These are phyloP conservation scores for Rostratula benghalensis DNA, from an alignment of 2,113 vertebrate species.

Conservation along the genomic window DNA sequence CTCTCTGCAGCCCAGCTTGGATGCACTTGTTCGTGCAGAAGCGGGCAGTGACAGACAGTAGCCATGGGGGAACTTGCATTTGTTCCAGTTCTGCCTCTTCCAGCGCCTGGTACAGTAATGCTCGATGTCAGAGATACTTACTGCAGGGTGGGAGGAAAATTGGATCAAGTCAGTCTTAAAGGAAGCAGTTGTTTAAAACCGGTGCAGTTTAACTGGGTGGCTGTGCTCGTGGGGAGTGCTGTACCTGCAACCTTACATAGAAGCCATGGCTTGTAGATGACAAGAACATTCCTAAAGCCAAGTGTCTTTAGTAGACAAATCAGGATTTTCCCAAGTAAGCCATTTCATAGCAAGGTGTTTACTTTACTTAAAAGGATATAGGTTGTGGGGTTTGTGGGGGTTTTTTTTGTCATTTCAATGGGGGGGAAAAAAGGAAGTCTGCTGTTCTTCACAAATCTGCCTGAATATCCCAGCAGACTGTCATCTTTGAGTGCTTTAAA, in stretches of 20 bases:
- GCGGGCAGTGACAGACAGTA: constrained; percentile 63
- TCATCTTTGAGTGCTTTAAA: neutral
- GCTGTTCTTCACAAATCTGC: neutral
- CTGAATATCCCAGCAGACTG: neutral
- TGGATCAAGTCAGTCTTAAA: constrained; percentile 17
- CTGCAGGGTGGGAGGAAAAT: neutral
- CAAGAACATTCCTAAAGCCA: neutral
- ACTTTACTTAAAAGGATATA: neutral
- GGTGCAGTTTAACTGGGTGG: neutral
- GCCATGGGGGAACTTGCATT: constrained; percentile 53
- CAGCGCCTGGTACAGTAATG: neutral
- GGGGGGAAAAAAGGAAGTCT: neutral
- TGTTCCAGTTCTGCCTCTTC: constrained; percentile 69
- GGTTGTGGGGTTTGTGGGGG: no score
- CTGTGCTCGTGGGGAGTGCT: neutral
- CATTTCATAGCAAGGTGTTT: neutral
- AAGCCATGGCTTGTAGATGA: neutral
- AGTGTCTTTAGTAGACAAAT: neutral
- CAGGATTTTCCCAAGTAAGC: neutral
- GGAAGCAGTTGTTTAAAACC: neutral
- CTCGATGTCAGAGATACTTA: constrained; percentile 58
- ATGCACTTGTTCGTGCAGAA: constrained; percentile 24
- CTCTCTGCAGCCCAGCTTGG: neutral
- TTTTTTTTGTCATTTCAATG: neutral
- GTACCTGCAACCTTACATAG: neutral